Conservation (phyloP, 2,888 invertebrate genomes). For the Myopa testacea region DNA sequence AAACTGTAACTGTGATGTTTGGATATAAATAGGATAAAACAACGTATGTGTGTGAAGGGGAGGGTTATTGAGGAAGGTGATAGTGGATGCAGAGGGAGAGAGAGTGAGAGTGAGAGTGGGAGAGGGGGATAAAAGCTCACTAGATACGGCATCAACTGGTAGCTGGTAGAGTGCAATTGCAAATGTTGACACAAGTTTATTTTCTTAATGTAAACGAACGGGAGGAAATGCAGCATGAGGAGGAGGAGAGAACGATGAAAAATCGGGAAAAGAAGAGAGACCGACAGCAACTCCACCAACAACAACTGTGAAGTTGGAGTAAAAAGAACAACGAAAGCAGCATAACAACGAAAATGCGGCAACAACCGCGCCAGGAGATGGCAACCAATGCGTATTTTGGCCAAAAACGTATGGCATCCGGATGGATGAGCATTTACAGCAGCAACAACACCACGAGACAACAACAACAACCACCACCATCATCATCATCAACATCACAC, state of each 20-base stretch:
- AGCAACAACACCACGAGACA: neutral
- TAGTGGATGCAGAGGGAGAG: neutral
- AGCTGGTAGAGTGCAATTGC: slow-evolving; percentile 25
- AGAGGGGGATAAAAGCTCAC: neutral
- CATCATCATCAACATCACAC: no score
- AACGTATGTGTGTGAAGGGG: no score
- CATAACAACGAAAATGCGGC: neutral
- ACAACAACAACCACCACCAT: neutral
- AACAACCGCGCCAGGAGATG: neutral
- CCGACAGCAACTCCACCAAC: neutral
- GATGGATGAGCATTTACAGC: no score
- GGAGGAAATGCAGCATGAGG: neutral
- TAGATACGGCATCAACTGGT: slow-evolving; percentile 26
- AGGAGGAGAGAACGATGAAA: neutral
- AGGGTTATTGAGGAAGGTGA: neutral
- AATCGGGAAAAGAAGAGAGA: slow-evolving; percentile 1
- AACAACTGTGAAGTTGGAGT: neutral
- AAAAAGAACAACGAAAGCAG: neutral
- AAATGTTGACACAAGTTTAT: slow-evolving; percentile 39
- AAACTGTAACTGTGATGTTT: neutral
- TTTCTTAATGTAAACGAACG: slow-evolving; percentile 33
- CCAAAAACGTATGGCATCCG: no score
- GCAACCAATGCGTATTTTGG: no score
- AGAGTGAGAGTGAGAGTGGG: no score
- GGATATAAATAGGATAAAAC: no score